phyloP scores from a whole-genome alignment of 92 coral and sea anemone species.

The Pocillopora meandrina region DNA sequence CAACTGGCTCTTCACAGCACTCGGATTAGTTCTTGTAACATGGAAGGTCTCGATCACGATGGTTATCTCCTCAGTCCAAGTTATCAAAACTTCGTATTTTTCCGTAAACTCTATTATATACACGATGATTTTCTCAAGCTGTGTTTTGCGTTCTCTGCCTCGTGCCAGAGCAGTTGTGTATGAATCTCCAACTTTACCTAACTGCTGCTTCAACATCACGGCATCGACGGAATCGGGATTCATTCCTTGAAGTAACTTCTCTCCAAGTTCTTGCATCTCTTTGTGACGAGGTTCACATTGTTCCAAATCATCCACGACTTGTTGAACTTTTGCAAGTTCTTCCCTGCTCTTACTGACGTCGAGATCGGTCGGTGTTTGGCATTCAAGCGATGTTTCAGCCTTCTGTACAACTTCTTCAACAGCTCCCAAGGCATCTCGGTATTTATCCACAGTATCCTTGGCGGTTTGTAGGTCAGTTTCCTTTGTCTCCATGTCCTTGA shows the following conservation, averaged over 20 bases:
- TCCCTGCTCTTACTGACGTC: constrained; percentile 63
- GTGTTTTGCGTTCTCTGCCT: constrained; percentile 68
- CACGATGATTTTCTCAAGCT: constrained; percentile 69
- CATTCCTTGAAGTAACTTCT: constrained; percentile 71
- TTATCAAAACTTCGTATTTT: constrained; percentile 80
- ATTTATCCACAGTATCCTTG: constrained; percentile 63
- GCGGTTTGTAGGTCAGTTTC: constrained; percentile 61
- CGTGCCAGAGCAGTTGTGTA: constrained; percentile 59
- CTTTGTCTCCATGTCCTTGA: constrained; percentile 69
- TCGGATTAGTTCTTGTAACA: constrained; percentile 76
- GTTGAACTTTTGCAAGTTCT: constrained; percentile 71
- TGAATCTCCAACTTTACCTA: constrained; percentile 62
- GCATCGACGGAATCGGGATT: constrained; percentile 79
- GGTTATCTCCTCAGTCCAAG: constrained; percentile 79
- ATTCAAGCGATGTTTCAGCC: constrained; percentile 70
- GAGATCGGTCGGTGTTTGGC: constrained; percentile 69
- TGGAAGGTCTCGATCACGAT: constrained; percentile 73
- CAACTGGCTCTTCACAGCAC: constrained; percentile 74
- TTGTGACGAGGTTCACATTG: constrained; percentile 78
- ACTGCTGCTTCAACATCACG: constrained; percentile 68
- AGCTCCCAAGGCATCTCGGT: constrained; percentile 53
- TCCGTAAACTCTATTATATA: constrained; percentile 80
- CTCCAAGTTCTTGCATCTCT: constrained; percentile 73
- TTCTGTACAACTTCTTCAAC: constrained; percentile 76
- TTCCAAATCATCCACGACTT: constrained; percentile 71